Conservation (phyloP, 2,888 invertebrate species). For the Sarcophaga caerulescens region DNA sequence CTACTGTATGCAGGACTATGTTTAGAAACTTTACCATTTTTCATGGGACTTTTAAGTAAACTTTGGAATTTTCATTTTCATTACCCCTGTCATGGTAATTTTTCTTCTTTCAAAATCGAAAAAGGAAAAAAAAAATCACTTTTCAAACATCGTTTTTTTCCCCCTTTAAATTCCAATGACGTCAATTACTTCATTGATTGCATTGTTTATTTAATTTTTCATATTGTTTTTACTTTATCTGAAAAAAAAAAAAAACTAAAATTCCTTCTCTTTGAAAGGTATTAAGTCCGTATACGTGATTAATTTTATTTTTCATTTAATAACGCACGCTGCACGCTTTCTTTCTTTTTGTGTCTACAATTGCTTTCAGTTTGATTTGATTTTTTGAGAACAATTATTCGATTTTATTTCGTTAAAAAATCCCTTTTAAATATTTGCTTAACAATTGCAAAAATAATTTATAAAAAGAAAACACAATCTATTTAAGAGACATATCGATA, state of each 20-base stretch:
- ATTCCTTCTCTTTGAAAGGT: neutral
- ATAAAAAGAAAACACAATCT: neutral
- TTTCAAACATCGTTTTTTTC: neutral
- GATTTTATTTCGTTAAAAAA: too few relatives aligned
- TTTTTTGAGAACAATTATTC: too few relatives aligned
- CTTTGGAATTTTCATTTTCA: neutral
- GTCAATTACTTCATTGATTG: conserved; percentile 35
- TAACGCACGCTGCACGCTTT: neutral
- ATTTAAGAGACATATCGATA: neutral
- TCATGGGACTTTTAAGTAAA: too few relatives aligned
- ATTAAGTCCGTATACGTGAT: conserved; percentile 30
- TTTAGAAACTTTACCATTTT: too few relatives aligned
- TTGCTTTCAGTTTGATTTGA: too few relatives aligned
- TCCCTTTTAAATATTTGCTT: neutral
- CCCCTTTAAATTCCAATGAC: neutral
- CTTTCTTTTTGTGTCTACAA: too few relatives aligned
- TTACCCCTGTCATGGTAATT: neutral
- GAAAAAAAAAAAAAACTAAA: neutral
- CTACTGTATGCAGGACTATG: too few relatives aligned
- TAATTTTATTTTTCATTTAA: conserved; percentile 28
- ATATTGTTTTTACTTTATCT: neutral
- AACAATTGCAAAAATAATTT: neutral
- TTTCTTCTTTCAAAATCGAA: neutral
- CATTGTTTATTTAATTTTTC: neutral
- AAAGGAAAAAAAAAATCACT: neutral